phyloP scores from a whole-genome alignment of 37 sponge, comb jelly and placozoan genomes.

The Geodia barretti region DNA sequence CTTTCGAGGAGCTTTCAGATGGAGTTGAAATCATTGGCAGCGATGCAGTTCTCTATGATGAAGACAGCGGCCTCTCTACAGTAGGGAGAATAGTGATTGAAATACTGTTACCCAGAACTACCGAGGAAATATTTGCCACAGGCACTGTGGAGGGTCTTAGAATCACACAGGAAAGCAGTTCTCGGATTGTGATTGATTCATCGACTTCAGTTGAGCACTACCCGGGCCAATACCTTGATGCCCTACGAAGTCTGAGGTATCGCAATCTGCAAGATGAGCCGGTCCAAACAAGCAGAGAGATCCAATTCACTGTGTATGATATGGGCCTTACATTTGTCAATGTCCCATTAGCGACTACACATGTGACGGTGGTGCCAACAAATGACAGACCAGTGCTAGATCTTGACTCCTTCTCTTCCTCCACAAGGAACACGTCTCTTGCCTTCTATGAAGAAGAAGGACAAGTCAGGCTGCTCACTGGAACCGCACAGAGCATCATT shows the following conservation, averaged over 20 bases:
- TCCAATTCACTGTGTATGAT: constrained; percentile 57
- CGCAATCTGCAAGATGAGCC: constrained; percentile 34
- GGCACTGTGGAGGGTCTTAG: not conserved
- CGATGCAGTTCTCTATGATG: constrained; percentile 69
- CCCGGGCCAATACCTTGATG: constrained; percentile 31
- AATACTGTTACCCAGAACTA: not conserved
- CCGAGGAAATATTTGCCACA: not conserved
- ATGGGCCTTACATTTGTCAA: not conserved
- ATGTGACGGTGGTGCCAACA: constrained; percentile 42
- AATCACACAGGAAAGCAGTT: not conserved
- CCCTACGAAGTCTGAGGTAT: constrained; percentile 45
- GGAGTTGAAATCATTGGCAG: constrained; percentile 30
- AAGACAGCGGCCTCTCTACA: constrained; percentile 65
- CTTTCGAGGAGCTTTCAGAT: constrained; percentile 41
- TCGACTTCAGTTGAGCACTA: not conserved
- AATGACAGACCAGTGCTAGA: constrained; percentile 72
- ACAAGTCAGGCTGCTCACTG: constrained; percentile 12
- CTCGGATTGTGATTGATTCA: not conserved
- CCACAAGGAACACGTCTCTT: constrained; percentile 10
- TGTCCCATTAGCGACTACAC: constrained; percentile 37
- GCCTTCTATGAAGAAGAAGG: constrained; percentile 31
- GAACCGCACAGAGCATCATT: constrained; percentile 16
- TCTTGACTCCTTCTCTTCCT: constrained; percentile 19
- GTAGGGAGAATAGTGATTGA: constrained; percentile 31
- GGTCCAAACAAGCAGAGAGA: not conserved